phyloP scores from a whole-genome alignment of 2,113 vertebrate species.

The Tamias sibiricus region DNA sequence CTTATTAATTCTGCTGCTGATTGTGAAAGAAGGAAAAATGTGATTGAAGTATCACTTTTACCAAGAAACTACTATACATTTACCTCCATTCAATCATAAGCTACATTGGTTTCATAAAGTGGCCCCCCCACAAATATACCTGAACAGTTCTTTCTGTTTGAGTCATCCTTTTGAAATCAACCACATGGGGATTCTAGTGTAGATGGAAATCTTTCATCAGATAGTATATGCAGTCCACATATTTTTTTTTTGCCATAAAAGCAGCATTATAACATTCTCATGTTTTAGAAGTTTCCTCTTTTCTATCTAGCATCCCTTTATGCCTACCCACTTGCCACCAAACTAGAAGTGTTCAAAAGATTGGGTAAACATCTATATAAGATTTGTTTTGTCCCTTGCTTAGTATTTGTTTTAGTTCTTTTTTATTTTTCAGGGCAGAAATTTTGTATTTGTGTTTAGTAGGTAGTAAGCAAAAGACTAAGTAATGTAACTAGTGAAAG shows the following conservation, averaged over 20 bases:
- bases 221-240: conserved; percentile 34
- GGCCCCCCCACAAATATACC: background rate
- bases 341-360: conserved; percentile 52
- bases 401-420: conserved; percentile 29
- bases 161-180: conserved; percentile 64
- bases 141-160: conserved; percentile 54
- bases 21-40: conserved; percentile 43
- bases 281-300: conserved; percentile 56
- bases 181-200: conserved; percentile 18
- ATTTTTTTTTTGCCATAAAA: conserved; percentile 57
- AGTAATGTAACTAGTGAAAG: background rate
- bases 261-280: conserved; percentile 38
- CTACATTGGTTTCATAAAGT: conserved; percentile 60
- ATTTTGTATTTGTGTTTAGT: conserved; percentile 42
- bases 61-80: conserved; percentile 23
- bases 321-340: background rate
- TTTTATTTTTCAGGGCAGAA: conserved; percentile 13
- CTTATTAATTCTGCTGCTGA: conserved; percentile 37
- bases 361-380: conserved; percentile 22
- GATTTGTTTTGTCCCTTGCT: conserved; percentile 40
- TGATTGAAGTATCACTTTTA: conserved; percentile 47
- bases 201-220: conserved; percentile 62
- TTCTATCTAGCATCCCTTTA: background rate
- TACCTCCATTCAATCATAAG: conserved; percentile 1
- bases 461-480: conserved; percentile 40